Conservation (phyloP, 1,140 invertebrate species). For the Drosophila bipectinata region DNA sequence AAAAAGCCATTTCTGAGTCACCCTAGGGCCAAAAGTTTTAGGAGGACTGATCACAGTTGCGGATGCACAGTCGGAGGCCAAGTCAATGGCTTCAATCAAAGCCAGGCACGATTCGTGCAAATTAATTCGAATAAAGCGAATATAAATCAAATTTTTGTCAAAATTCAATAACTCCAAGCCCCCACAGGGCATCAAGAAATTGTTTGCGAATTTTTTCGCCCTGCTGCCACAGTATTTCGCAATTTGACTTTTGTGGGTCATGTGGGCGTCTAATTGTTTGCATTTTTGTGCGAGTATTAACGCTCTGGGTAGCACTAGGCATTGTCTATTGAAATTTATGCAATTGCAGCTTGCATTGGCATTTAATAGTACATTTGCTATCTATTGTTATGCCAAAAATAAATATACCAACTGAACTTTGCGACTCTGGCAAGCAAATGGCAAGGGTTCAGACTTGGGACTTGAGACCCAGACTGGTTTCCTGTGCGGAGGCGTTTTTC, state of each 20-base stretch:
- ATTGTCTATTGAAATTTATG: conserved; percentile 63
- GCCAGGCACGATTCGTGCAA: conserved; percentile 39
- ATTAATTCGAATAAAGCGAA: conserved; percentile 48
- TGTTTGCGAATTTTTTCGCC: conserved; percentile 23
- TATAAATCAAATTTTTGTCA: conserved; percentile 65
- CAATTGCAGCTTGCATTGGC: conserved; percentile 56
- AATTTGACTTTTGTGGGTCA: conserved; percentile 54
- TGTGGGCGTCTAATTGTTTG: conserved; percentile 76
- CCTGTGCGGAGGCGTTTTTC: conserved; percentile 26
- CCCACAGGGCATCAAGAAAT: conserved; percentile 54
- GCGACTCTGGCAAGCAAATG: conserved; percentile 19
- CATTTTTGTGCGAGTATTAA: conserved; percentile 37
- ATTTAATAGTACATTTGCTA: conserved; percentile 52
- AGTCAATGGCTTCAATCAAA: conserved; percentile 25
- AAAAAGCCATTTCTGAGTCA: conserved; percentile 15
- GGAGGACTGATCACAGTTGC: conserved; percentile 1
- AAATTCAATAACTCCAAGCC: conserved; percentile 52
- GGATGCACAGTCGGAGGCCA: not conserved
- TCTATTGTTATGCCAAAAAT: conserved; percentile 52
- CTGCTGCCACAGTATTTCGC: not conserved
- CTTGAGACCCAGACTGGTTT: conserved; percentile 14
- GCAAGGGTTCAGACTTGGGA: conserved; percentile 25
- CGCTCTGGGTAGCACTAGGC: conserved; percentile 4
- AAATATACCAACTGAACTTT: conserved; percentile 42
- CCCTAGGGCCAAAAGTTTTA: conserved; percentile 11